phyloP scores from a whole-genome alignment of 2,797 vertebrate species.

The Protosalanx chinensis region DNA sequence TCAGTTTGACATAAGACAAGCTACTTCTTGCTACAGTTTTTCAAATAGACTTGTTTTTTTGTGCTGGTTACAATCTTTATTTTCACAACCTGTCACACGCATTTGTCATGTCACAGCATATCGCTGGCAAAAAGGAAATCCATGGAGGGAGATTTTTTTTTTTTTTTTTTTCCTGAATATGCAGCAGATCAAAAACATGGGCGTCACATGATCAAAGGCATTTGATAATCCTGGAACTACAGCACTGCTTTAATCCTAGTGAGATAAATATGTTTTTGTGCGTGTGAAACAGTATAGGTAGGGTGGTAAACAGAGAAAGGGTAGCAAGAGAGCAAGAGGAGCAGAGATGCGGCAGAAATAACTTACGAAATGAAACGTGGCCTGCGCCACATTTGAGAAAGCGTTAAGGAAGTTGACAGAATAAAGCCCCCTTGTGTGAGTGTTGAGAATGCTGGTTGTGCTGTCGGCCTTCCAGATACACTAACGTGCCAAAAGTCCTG shows the following conservation, averaged over 20 bases:
- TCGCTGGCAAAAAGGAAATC: constrained; percentile 57
- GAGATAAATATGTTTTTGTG: constrained; percentile 62
- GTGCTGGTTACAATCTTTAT: constrained; percentile 44
- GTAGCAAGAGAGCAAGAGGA: constrained; percentile 51
- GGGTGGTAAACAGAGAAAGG: constrained; percentile 46
- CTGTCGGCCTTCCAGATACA: constrained; percentile 56
- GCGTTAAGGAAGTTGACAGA: constrained; percentile 46
- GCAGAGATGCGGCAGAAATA: constrained; percentile 49
- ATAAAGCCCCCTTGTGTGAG: constrained; percentile 65
- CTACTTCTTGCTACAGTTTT: constrained; percentile 23
- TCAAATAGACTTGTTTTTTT: constrained; percentile 46
- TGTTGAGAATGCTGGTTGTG: constrained; percentile 62
- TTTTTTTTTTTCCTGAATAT: constrained; percentile 43
- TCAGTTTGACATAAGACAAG: not conserved
- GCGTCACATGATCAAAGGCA: constrained; percentile 76
- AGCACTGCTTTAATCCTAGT: constrained; percentile 67
- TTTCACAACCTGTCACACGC: constrained; percentile 59
- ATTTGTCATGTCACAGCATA: constrained; percentile 60
- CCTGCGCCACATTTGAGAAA: constrained; percentile 47
- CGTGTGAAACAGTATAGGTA: constrained; percentile 32
- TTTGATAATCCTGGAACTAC: constrained; percentile 76
- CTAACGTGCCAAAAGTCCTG: constrained; percentile 69
- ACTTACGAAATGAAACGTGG: constrained; percentile 64
- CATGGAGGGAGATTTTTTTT: constrained; percentile 59
- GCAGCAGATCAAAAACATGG: constrained; percentile 69